Evolutionary conservation across 2,888 invertebrate genomes (phyloP), one percentile per base, ranked within the genome.

Genomic region (Mythimna impura): DNA sequence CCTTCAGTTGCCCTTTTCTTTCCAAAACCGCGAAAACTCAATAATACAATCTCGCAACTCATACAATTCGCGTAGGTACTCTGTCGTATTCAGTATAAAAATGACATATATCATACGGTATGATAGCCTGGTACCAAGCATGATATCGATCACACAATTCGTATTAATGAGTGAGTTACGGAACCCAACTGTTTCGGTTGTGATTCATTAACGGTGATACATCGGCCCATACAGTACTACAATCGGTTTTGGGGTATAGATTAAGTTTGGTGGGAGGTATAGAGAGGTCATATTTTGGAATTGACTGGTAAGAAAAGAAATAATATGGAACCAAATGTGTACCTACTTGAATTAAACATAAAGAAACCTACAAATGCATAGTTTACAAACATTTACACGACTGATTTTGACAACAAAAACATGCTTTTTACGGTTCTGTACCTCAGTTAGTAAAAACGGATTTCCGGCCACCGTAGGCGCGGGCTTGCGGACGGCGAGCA

Each of bases 151-250:
- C 89, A 92, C 88, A 90, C 90, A 89, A 86, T 76, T 81, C 81
- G 80, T 88, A 89, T 91, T 93, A 94, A 93, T 93, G 91, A 93
- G 87, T 60, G 34, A 65, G 73, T 93, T 92, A 91, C 84, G 73
- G 93, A 92, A 91, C 90, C 88, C 84, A 91, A 92, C 89, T 78
- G 87, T 90, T 93, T 91, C 52, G 84, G 91, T 87, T 91, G 88
- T 93, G 93, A 93, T 94, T 94, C 92, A 94, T 94, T 94, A 93
- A 86, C 85, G 89, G 89, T 91, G 91, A 94, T 94, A 93, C 89
- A 92, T 94, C 88, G 83, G 83, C 89, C 89, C 89, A 89, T 91
- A 88, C 85, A 86, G 80, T 76, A 65, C 82, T 71, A 68, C 81
- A 73, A 77, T 74, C 68, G 75, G 58, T 78, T 80, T 81, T 77